A percentile compares a stretch with the other conserved stretches of the same genome.
phyloP scores from a whole-genome alignment of 2,113 vertebrate species.

The Phylloscopus trochiloides region DNA sequence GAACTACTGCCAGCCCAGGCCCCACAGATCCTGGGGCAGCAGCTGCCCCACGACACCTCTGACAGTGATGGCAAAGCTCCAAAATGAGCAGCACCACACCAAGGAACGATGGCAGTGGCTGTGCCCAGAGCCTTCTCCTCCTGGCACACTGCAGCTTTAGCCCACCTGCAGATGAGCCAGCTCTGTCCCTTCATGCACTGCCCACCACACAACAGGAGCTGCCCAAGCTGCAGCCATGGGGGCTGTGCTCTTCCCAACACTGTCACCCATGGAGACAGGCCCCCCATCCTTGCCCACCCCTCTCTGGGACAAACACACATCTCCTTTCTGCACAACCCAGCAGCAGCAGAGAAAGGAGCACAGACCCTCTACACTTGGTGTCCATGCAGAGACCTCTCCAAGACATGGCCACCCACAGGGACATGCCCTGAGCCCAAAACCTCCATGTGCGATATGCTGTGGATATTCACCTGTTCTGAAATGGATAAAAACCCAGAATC shows the following conservation, averaged over 20 bases:
- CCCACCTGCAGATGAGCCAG: neutral
- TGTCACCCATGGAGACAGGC: neutral
- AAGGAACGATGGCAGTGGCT: fast-evolving
- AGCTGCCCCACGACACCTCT: neutral
- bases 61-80: neutral
- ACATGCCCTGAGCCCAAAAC: fast-evolving
- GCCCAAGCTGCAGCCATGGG: fast-evolving
- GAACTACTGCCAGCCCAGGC: neutral
- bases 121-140: neutral
- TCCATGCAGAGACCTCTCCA: neutral
- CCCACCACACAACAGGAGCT: neutral
- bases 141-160: fast-evolving
- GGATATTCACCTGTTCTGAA: neutral
- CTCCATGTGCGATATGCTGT: fast-evolving
- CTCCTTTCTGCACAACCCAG: neutral
- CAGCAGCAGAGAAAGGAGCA: neutral
- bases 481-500: neutral
- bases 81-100: fast-evolving
- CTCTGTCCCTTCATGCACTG: neutral
- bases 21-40: neutral
- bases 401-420: neutral
- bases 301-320: neutral
- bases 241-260: neutral
- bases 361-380: neutral
- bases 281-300: neutral